Percentiles rank a stretch among this genome's conserved stretches.
Conservation (phyloP, 2,888 invertebrate genomes). For the Nomada ferruginata region DNA sequence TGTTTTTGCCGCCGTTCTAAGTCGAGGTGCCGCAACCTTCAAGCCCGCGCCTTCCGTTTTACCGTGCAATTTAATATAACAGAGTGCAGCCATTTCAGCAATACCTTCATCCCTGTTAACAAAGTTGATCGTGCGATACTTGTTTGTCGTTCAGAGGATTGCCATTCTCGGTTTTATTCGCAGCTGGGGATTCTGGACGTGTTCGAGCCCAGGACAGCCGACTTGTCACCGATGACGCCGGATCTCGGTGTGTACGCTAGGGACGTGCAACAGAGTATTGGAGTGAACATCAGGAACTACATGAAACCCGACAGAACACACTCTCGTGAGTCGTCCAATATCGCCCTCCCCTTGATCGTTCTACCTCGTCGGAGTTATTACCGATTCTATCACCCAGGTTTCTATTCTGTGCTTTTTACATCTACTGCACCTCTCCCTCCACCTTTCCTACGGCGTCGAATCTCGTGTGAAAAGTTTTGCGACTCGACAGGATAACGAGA, state of each 20-base stretch:
- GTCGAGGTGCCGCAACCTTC: background rate
- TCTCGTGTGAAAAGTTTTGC: background rate
- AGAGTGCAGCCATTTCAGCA: background rate
- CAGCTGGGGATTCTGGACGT: constrained; percentile 91
- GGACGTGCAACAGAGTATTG: constrained; percentile 93
- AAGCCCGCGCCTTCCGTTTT: background rate
- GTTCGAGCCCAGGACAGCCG: constrained; percentile 92
- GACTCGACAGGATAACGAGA: too few species aligned
- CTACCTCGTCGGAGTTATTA: constrained; percentile 73
- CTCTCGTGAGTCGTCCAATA: constrained; percentile 74
- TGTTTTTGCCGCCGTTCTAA: background rate
- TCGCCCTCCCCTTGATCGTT: constrained; percentile 61
- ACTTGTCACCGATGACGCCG: constrained; percentile 92
- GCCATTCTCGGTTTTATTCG: background rate
- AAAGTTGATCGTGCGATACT: background rate
- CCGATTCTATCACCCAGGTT: constrained; percentile 75
- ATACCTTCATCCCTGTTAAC: background rate
- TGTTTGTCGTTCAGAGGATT: background rate
- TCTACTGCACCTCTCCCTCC: constrained; percentile 55
- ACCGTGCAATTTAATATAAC: background rate
- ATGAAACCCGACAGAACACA: constrained; percentile 85
- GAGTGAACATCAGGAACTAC: constrained; percentile 92
- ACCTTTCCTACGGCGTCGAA: background rate
- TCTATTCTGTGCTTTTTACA: constrained; percentile 66
- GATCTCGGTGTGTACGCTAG: constrained; percentile 92